Evolutionary conservation across 2,797 vertebrate species (phyloP).

Genomic region (Clamator glandarius): DNA sequence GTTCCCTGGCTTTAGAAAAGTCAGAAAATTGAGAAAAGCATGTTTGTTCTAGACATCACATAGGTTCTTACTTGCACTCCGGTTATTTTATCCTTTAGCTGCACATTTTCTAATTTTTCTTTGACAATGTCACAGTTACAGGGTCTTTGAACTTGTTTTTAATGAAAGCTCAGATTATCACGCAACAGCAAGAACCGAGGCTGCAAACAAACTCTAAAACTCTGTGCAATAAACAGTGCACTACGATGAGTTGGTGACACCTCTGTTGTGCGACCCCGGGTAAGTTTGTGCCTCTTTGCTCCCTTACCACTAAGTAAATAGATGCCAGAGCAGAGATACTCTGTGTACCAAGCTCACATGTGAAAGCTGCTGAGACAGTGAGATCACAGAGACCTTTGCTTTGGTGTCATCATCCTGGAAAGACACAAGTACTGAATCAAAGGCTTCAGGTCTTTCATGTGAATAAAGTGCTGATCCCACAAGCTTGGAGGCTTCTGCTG

Average conservation of each 20-base stretch:
- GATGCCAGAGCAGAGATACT: background rate
- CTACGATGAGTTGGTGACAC: background rate
- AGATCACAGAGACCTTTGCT: conserved; percentile 62
- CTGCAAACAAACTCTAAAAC: background rate
- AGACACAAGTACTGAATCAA: conserved; percentile 52
- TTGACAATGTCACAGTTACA: background rate
- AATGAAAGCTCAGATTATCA: background rate
- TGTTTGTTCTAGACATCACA: background rate
- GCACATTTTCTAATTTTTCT: conserved; percentile 10
- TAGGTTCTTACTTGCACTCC: background rate
- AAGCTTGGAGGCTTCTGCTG: conserved; percentile 36
- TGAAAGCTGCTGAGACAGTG: conserved; percentile 59
- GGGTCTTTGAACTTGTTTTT: background rate
- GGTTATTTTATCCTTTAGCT: background rate
- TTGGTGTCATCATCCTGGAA: conserved; percentile 64
- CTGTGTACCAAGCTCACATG: conserved; percentile 11
- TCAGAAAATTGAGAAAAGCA: background rate
- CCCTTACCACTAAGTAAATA: conserved; percentile 32
- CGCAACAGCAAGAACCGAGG: background rate
- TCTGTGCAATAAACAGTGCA: background rate
- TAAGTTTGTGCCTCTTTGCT: conserved; percentile 18
- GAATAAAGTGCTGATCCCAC: conserved; percentile 56
- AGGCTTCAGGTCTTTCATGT: conserved; percentile 51
- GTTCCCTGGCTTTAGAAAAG: background rate
- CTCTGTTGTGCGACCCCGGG: background rate